Evolutionary conservation across 2,888 invertebrate species (phyloP).

Genomic region (Acanthosepion lycidas): DNA sequence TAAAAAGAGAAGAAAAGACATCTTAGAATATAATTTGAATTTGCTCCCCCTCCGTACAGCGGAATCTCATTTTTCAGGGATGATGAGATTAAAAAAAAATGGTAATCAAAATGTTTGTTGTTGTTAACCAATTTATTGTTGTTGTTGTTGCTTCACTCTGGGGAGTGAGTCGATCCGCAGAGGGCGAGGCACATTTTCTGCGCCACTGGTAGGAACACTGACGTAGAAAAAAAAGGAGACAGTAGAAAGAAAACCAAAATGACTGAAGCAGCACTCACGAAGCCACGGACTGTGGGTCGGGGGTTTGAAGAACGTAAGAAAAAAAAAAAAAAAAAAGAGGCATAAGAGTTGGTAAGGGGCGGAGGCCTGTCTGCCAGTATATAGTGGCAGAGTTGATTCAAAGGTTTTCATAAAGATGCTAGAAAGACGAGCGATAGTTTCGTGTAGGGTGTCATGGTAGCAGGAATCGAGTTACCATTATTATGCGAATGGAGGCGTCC

Average conservation of each 20-base stretch:
- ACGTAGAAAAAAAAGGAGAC: background rate
- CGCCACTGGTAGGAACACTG: background rate
- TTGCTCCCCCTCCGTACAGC: too few relatives aligned
- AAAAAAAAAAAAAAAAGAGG: too few relatives aligned
- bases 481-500: background rate
- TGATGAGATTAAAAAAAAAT: too few relatives aligned
- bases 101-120: background rate
- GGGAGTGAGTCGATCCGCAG: background rate
- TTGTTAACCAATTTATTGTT: background rate
- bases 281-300: background rate
- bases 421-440: background rate
- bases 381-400: background rate
- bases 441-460: background rate
- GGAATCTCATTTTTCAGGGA: too few relatives aligned
- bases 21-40: too few relatives aligned
- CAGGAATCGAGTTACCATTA: background rate
- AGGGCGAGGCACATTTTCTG: conserved; percentile 21
- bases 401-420: background rate
- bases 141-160: too few relatives aligned
- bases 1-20: background rate
- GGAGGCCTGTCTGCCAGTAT: background rate
- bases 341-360: background rate
- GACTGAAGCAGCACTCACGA: background rate
- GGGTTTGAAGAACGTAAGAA: background rate
- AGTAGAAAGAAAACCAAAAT: background rate